Conservation (phyloP, 2,888 invertebrate genomes). For the Stenodera caucasica region DNA sequence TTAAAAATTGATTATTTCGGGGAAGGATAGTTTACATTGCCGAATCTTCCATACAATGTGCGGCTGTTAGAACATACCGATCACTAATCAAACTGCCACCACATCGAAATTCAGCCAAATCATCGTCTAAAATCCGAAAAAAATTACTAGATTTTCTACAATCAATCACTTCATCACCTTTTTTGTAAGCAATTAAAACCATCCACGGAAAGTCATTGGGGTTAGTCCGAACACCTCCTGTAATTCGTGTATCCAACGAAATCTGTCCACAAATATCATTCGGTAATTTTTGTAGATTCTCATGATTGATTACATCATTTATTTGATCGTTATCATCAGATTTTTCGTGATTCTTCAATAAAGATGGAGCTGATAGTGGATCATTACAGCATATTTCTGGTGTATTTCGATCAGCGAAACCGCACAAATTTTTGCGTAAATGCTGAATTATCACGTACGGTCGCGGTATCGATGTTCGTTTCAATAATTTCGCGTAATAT, state of each 20-base stretch:
- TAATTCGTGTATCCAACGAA: constrained; percentile 59
- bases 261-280: constrained; percentile 62
- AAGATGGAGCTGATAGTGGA: constrained; percentile 18
- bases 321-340: not conserved
- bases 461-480: constrained; percentile 41
- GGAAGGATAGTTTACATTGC: too few relatives aligned
- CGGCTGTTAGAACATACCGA: constrained; percentile 59
- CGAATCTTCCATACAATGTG: constrained; percentile 61
- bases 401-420: constrained; percentile 46
- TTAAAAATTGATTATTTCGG: too few relatives aligned
- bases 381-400: constrained; percentile 62
- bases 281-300: constrained; percentile 51
- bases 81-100: constrained; percentile 58
- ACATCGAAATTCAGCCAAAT: constrained; percentile 51
- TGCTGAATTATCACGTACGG: constrained; percentile 40
- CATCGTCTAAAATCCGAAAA: constrained; percentile 38
- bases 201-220: constrained; percentile 76
- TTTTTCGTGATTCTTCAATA: constrained; percentile 2
- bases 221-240: constrained; percentile 63
- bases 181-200: constrained; percentile 66
- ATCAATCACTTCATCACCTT: constrained; percentile 28
- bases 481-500: constrained; percentile 44
- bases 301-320: constrained; percentile 49
- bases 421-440: constrained; percentile 52
- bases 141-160: constrained; percentile 4